Base-by-base conservation (phyloP, 2,797 vertebrate genomes). In the Cottoperca gobio region DNA sequence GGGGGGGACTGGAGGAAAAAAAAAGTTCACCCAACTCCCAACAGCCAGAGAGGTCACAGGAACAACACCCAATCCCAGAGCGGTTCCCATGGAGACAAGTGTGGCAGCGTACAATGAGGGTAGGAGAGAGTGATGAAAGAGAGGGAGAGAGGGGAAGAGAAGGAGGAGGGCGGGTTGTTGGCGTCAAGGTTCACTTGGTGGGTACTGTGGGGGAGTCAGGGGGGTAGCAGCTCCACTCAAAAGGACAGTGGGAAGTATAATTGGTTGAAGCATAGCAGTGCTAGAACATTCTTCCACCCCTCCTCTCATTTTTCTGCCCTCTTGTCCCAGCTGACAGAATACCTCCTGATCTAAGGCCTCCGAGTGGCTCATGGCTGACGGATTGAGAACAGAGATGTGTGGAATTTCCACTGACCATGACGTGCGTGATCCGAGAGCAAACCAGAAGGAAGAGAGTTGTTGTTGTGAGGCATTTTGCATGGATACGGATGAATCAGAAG, bases 61-160 rank as follows among this genome's bases (percentile, higher is more conserved):
- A 93, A 91, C 91, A 92, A 92, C 93, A 93, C 90, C 92, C 92
- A 93, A 94, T 95, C 94, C 92, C 92, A 86, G 90, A 87, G 81
- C 83, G 72, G 95, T 96, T 95, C 91, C 95, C 94, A 95, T 96
- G 94, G 95, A 91, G 93, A 95, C 94, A 86, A 93, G 93, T 88
- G 92, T 92, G 91, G 93, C 92, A 85, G 91, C 74, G 90, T 92
- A 94, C 94, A 95, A 95, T 93, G 91, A 90, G 90, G 86, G 92
- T 85, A 91, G 88, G 90, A 89, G 91, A 78, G 89, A 86, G 89
- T 86, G 91, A 90, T 90, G 87, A 90, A 92, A 86, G 84, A 76
- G 80, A 84, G 85, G 65, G 85, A 90, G 83, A 88, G 92, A 86
- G 84, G 75, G 80, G 83, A 73, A 64, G 83, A 83, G 88, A 61